Percentiles rank a stretch among this genome's conserved stretches.
Conservation (phyloP, 2,113 vertebrate species). For the Hypocryptadius cinnamomeus region DNA sequence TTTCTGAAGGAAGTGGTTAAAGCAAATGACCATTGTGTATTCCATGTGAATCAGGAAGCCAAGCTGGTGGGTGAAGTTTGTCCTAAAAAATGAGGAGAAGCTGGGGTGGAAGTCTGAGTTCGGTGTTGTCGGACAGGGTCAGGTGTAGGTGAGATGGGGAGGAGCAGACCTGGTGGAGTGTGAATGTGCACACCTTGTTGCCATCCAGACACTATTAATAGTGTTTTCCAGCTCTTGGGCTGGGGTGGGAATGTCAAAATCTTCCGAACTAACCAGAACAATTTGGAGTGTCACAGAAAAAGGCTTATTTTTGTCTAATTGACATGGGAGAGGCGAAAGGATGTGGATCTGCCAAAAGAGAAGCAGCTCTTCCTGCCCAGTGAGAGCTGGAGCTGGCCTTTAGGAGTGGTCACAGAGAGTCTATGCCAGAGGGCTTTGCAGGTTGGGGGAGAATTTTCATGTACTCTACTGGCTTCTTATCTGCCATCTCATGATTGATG, state of each 20-base stretch:
- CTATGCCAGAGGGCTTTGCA: not conserved
- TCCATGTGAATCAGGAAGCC: conserved; percentile 40
- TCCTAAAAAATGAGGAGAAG: conserved; percentile 1
- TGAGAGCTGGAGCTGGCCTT: not conserved
- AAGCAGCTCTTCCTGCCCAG: not conserved
- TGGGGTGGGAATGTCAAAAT: not conserved
- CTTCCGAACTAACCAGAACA: not conserved
- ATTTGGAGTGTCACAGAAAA: not conserved
- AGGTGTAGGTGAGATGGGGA: not conserved
- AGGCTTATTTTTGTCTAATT: not conserved
- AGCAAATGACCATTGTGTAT: conserved; percentile 43
- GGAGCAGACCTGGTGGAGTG: not conserved
- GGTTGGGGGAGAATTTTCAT: not conserved
- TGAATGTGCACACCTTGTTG: not conserved
- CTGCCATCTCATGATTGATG: conserved; percentile 40
- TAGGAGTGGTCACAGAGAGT: not conserved
- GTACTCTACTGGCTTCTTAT: not conserved
- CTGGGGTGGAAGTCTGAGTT: not conserved
- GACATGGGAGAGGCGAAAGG: not conserved
- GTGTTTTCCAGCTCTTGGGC: not conserved
- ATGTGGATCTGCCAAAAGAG: not conserved
- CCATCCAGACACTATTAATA: not conserved
- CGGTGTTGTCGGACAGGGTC: not conserved
- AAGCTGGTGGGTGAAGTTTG: not conserved
- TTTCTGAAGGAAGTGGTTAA: conserved; percentile 52